Base-by-base conservation (phyloP, 2,113 vertebrate species). In the Mesitornis unicolor region DNA sequence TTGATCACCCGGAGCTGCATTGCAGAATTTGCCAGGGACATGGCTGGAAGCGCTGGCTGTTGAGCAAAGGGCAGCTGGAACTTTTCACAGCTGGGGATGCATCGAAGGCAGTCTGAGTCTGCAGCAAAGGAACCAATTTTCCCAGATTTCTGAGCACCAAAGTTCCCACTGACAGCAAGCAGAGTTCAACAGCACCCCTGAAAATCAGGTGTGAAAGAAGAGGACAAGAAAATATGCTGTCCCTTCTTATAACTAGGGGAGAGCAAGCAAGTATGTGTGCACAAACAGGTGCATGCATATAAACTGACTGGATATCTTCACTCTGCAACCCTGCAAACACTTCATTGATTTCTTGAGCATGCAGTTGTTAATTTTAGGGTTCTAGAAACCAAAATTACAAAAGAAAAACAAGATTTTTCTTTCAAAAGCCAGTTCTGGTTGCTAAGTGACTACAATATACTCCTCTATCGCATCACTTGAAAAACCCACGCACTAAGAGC, bases 1-100 rank as follows among this genome's bases (percentile, higher is more conserved):
- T 95, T 93, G 96, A 96, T 96, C 92, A 31, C 69, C 68, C 0
- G 3, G 73, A 92, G 69, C 96, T 96, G 96, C 96, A 96, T 94
- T 96, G 95, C 95, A 96, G 96, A 89, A 75, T 81, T 89, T 94
- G 92, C 83, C 88, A 65, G 86, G 90, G 73, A 95, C 80, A 87
- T 65, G 90, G 88, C 95, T 87, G 76, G 85, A 87, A 89, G 90
- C 6, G 0, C 73, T 47, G 83, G 88, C 80, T 87, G 36, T 48
- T 90, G 90, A 70, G 74, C 78, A 93, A 96, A 93, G 88, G 94
- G 92, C 93, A 78, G 56, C 7, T 57, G 65, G 88, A 93, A 92
- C 85, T 93, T 95, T 50, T 92, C 83, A 51, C 88, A 87, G 79
- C 68, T 84, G 76, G 86, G 83, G 76, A 82, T 43, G 65, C 61